Percentiles rank a stretch among this genome's conserved stretches.
Conservation (phyloP, 2,113 vertebrate species). For the Halcyon malimbica region DNA sequence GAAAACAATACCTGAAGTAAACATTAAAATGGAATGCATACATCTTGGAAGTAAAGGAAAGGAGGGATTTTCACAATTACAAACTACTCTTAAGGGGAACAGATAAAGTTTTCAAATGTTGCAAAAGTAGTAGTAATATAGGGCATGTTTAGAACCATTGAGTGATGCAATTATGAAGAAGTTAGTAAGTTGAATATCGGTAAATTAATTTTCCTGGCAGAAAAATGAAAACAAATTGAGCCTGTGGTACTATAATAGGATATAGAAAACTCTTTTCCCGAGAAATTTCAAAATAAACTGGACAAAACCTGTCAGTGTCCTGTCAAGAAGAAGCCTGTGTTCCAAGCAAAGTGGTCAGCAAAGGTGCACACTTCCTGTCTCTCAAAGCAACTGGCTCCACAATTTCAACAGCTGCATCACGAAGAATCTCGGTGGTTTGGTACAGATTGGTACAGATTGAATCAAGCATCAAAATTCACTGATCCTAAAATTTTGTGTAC, state of each 20-base stretch:
- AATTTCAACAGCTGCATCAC: background rate
- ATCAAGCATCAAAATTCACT: background rate
- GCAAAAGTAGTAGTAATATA: background rate
- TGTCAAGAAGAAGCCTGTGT: accelerated
- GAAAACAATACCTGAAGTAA: background rate
- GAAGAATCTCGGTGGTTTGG: background rate
- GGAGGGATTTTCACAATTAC: background rate
- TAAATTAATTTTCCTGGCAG: background rate
- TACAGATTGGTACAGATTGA: background rate
- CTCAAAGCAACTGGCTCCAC: background rate
- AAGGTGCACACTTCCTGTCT: background rate
- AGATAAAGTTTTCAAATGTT: background rate
- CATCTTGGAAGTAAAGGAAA: background rate
- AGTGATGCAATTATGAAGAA: background rate
- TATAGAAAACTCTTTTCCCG: background rate
- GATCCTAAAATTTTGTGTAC: background rate
- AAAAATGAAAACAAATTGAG: background rate
- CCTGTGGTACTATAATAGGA: background rate
- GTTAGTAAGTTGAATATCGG: background rate
- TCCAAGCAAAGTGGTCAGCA: background rate
- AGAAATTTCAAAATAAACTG: background rate
- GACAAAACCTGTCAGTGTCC: background rate
- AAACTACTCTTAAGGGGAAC: background rate
- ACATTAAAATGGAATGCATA: background rate
- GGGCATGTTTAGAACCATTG: background rate